A percentile compares a stretch with the other conserved stretches of the same genome.
Evolutionary conservation across 2,888 invertebrate species (phyloP).

Genomic region (Linnaemya tessellans): DNA sequence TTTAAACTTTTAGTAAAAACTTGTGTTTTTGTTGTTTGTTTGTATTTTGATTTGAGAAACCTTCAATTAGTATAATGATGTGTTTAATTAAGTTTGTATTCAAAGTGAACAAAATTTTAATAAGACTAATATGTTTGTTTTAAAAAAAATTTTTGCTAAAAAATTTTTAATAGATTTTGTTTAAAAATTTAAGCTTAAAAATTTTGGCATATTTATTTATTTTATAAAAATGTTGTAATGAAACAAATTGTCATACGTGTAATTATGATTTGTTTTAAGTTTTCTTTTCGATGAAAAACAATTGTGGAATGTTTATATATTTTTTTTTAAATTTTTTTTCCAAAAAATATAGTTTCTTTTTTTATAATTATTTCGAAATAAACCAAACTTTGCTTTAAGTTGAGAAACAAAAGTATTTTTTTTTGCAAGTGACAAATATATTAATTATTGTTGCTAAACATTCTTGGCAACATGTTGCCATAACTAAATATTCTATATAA

Average conservation of each 20-base stretch:
- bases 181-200: constrained; percentile 42
- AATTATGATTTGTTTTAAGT: not conserved
- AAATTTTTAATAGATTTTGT: constrained; percentile 19
- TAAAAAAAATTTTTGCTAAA: constrained; percentile 7
- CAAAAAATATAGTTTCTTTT: not conserved
- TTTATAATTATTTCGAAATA: not conserved
- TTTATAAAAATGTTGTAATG: constrained; percentile 16
- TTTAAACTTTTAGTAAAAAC: constrained; percentile 10
- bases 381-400: not conserved
- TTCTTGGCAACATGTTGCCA: not conserved
- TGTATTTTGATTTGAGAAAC: constrained; percentile 53
- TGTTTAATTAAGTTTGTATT: constrained; percentile 43
- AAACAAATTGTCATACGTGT: not conserved
- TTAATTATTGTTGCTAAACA: not conserved
- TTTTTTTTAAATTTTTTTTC: too few species aligned
- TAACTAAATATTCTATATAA: constrained; percentile 7
- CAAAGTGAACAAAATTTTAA: constrained; percentile 26
- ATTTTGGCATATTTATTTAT: constrained; percentile 31
- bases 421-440: too few species aligned
- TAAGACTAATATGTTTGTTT: constrained; percentile 15
- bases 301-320: constrained; percentile 45
- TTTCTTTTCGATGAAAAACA: constrained; percentile 22
- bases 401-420: not conserved
- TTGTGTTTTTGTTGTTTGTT: constrained; percentile 10
- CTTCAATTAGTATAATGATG: constrained; percentile 51